Percentiles rank a stretch among this genome's conserved stretches.
Conservation (phyloP, 92 coral and sea anemone species). For the Scolanthus callimorphus region DNA sequence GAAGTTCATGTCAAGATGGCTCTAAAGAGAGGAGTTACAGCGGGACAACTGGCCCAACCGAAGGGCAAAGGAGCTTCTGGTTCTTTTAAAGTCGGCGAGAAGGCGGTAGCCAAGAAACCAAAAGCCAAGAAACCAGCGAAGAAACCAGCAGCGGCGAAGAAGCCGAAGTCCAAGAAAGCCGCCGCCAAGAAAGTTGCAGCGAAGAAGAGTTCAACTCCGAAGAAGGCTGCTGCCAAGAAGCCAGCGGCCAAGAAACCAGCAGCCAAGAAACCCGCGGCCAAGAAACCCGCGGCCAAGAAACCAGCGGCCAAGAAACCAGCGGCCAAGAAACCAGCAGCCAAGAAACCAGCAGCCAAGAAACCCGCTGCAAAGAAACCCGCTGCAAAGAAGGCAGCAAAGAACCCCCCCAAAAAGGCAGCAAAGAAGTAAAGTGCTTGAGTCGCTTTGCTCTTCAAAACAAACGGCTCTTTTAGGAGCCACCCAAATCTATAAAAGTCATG, state of each 20-base stretch:
- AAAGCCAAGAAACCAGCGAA: slow-evolving; percentile 27
- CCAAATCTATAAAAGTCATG: neutral
- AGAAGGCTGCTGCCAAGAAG: neutral
- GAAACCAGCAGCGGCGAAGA: slow-evolving; percentile 31
- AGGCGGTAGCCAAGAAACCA: neutral
- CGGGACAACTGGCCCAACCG: slow-evolving; percentile 26
- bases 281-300: slow-evolving; percentile 2
- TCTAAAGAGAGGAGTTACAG: slow-evolving; percentile 26
- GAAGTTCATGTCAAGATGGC: slow-evolving; percentile 40
- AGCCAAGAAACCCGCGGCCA: neutral
- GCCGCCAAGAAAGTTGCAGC: slow-evolving; percentile 7
- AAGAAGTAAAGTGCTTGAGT: neutral
- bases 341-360: slow-evolving; percentile 12
- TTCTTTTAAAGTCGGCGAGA: slow-evolving; percentile 35
- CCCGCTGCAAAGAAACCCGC: neutral
- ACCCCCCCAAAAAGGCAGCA: neutral
- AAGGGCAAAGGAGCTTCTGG: slow-evolving; percentile 59
- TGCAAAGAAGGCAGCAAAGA: slow-evolving; percentile 8
- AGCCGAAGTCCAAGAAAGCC: slow-evolving; percentile 44
- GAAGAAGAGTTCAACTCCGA: neutral
- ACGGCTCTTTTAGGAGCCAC: slow-evolving; percentile 1
- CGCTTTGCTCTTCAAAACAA: neutral
- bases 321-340: too few relatives aligned
- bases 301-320: neutral
- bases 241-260: neutral